A percentile compares a stretch with the other conserved stretches of the same genome.
phyloP scores from a whole-genome alignment of 1,140 invertebrate genomes.

The Trypoxylus dichotomus region DNA sequence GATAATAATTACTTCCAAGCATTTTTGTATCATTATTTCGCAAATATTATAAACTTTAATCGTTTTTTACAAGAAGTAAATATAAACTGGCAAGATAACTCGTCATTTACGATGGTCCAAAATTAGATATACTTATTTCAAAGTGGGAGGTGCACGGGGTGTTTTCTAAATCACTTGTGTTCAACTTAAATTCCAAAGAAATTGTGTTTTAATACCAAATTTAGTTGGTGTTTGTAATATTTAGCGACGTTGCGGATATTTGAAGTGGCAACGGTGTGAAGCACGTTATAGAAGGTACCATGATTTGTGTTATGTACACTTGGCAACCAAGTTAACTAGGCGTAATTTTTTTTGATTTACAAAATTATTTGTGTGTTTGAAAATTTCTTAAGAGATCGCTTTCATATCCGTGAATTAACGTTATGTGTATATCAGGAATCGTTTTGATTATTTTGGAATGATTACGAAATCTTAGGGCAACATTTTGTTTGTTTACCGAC shows the following conservation, averaged over 20 bases:
- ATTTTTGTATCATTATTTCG: not conserved
- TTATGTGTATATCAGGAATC: not conserved
- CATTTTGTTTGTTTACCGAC: constrained; percentile 51
- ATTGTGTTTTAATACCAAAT: constrained; percentile 45
- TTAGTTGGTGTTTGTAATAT: constrained; percentile 49
- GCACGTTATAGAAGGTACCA: constrained; percentile 48
- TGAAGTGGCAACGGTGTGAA: constrained; percentile 52
- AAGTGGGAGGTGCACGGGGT: constrained; percentile 42
- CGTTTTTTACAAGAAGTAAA: not conserved
- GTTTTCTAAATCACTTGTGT: not conserved
- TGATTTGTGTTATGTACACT: constrained; percentile 35
- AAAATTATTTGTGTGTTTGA: not conserved
- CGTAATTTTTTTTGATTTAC: constrained; percentile 22
- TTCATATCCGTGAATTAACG: not conserved
- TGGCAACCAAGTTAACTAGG: constrained; percentile 34
- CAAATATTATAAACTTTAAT: not conserved
- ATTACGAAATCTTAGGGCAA: constrained; percentile 43
- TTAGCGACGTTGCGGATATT: constrained; percentile 51
- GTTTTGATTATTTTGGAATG: not conserved
- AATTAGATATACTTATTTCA: constrained; percentile 44
- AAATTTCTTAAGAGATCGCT: not conserved
- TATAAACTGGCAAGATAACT: not conserved
- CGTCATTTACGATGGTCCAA: constrained; percentile 40
- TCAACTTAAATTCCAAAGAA: constrained; percentile 9
- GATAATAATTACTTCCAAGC: not conserved